phyloP scores from a whole-genome alignment of 2,888 invertebrate species.

The Malacosoma neustria region DNA sequence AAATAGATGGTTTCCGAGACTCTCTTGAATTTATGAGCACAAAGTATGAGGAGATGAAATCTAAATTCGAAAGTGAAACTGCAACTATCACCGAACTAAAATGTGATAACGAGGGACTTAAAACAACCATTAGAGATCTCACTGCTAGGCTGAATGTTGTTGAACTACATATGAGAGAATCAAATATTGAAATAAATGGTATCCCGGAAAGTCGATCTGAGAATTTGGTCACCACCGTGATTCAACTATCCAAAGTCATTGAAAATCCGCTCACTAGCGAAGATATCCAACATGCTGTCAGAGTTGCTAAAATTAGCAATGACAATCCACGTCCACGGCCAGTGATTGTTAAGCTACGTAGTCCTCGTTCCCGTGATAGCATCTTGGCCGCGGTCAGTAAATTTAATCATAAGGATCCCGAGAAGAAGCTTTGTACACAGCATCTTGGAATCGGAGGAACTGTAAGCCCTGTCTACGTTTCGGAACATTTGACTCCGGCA shows the following conservation, averaged over 20 bases:
- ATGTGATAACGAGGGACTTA: no score
- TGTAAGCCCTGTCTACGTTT: not conserved
- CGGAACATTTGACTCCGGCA: conserved; percentile 3
- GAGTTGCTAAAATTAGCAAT: conserved; percentile 2
- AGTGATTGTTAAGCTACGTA: not conserved
- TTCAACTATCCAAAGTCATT: not conserved
- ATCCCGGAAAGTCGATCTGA: not conserved
- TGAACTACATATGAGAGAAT: no score
- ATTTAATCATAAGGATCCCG: conserved; percentile 1
- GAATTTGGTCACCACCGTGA: conserved; percentile 1
- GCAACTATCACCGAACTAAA: no score
- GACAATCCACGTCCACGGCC: conserved; percentile 2
- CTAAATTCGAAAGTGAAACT: no score
- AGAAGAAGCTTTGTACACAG: conserved; percentile 1
- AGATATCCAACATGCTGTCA: not conserved
- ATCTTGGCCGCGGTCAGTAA: conserved; percentile 2
- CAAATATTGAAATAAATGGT: not conserved
- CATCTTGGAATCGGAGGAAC: conserved; percentile 4
- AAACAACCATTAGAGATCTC: no score
- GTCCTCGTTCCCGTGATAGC: conserved; percentile 1
- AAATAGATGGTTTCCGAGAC: no score
- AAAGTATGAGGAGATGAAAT: no score
- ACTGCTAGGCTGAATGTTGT: no score
- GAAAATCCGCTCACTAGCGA: not conserved
- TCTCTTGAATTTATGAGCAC: no score